phyloP scores from a whole-genome alignment of 1,140 invertebrate species.

The Saccostrea glomerata region DNA sequence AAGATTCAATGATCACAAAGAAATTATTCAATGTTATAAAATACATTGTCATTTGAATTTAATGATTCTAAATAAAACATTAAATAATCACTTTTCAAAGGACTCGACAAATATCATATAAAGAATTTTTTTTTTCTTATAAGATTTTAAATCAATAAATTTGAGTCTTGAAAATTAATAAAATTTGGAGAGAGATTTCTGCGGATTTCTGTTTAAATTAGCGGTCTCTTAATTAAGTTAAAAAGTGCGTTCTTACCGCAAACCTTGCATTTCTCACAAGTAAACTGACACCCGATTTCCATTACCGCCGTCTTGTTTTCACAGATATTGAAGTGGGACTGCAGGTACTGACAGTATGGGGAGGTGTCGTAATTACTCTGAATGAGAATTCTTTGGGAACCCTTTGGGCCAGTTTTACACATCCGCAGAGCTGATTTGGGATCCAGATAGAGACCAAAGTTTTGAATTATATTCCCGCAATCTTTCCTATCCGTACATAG shows the following conservation, averaged over 20 bases:
- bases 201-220: too few species aligned
- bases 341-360: conserved; percentile 33
- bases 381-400: background rate
- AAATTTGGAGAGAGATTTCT: too few species aligned
- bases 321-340: conserved; percentile 36
- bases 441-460: conserved; percentile 31
- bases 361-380: conserved; percentile 38
- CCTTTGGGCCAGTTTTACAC: conserved; percentile 8
- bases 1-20: too few species aligned
- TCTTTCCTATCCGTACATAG: conserved; percentile 32
- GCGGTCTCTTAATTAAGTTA: too few species aligned
- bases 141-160: too few species aligned
- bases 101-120: too few species aligned
- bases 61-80: too few species aligned
- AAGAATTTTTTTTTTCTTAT: too few species aligned
- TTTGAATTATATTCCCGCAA: conserved; percentile 32
- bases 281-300: conserved; percentile 35
- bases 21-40: background rate
- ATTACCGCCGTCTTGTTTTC: conserved; percentile 28
- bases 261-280: conserved; percentile 26
- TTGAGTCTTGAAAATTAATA: background rate
- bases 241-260: background rate
- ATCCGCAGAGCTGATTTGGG: conserved; percentile 1
- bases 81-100: too few species aligned
- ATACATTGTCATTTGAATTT: background rate